Evolutionary conservation across 2,113 vertebrate genomes (phyloP), one percentile per base, ranked within the genome.

Genomic region (Hystrix brachyura): DNA sequence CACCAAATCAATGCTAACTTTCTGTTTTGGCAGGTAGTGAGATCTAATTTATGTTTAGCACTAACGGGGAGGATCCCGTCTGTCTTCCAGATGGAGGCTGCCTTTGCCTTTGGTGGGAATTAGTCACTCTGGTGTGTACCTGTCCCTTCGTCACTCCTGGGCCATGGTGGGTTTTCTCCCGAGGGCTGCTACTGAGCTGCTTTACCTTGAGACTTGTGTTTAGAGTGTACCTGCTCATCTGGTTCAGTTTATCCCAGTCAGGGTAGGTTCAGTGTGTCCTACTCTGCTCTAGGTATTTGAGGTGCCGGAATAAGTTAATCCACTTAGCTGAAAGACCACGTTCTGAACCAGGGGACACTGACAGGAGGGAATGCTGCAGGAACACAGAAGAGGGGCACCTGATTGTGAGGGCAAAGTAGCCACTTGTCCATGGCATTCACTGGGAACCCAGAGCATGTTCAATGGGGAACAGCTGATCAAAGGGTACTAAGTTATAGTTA

Each of bases 71-170:
- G 51, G 27, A 32, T 87, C 81, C 91, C 95, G 85, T 92, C 94
- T 96, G 96, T 48, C 80, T 93, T 29, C 93, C 96, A 94, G 93
- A 85, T 89, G 94, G 96, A 87, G 51, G 8, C 48, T 17, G n/a
- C 83, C 60, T 65, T 60, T 27, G n/a, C 38, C 55, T 48, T 38
- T 23, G 43, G 79, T 89, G 92, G 60, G 79, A 38, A 65, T 95
- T 79, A 94, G 85, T 96, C 89, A 88, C 60, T 79, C 71, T 85
- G 79, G 18, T 67, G 27, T 14, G 27, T 67, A 74, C 53, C 55
- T 89, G 43, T 91, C 79, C 23, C 5, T 46, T 19, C 46, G 64
- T 62, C 11, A 59, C 48, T 83, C 13, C 76, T 57, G n/a, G 38
- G 15, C 60, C 29, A 9, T 21, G 51, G 15, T 62, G 43, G 14